These are phyloP conservation scores for Cyanoderma ruficeps DNA, from an alignment of 2,113 vertebrate genomes.

Conservation along the genomic window DNA sequence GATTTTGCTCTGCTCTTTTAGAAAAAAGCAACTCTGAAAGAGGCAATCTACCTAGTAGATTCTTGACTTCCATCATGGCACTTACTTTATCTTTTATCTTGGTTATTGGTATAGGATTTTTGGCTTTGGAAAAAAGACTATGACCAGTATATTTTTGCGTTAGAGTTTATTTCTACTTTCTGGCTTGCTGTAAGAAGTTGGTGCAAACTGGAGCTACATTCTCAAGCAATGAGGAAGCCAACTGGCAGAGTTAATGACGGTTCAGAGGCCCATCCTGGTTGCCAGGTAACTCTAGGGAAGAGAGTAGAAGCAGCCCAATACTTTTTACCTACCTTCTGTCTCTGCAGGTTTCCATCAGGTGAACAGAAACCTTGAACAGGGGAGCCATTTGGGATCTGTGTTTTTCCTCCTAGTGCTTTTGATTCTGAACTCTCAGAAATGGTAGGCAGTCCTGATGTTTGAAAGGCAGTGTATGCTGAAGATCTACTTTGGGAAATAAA, in stretches of 20 bases:
- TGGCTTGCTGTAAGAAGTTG: neutral
- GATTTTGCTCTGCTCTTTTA: neutral
- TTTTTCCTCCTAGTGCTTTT: neutral
- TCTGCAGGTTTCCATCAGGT: neutral
- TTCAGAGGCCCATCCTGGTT: neutral
- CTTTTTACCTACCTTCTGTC: neutral
- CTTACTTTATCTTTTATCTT: neutral
- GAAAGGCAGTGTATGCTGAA: neutral
- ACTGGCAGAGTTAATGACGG: neutral
- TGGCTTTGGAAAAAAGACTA: neutral
- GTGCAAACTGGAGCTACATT: neutral
- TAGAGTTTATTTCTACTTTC: conserved; percentile 12
- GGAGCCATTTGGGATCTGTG: neutral
- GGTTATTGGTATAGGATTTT: neutral
- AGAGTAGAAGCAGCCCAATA: neutral
- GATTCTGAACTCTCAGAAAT: neutral
- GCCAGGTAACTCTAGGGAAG: neutral
- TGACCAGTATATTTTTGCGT: neutral
- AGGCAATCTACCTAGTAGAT: neutral
- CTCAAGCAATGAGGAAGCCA: neutral
- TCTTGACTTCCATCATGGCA: neutral
- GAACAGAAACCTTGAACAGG: neutral
- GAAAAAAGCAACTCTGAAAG: neutral
- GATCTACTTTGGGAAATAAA: neutral
- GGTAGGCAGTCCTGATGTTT: neutral